A percentile compares a stretch with the other conserved stretches of the same genome.
Conservation (phyloP, 1,140 invertebrate species). For the Homalodisca vitripennis region DNA sequence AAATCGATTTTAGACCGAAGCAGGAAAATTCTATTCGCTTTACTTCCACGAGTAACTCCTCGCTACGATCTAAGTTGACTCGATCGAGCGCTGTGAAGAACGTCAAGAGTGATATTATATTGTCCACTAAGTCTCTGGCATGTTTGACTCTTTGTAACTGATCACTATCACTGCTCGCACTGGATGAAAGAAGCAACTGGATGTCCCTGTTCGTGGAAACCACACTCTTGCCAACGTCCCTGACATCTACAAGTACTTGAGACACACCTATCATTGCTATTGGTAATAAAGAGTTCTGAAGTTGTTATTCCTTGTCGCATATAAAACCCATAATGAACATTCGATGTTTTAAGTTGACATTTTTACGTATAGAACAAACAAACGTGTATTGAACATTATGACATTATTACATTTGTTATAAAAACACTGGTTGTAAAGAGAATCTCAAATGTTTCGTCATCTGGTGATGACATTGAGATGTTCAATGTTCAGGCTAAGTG, state of each 20-base stretch:
- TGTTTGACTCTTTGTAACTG: not conserved
- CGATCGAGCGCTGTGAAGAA: not conserved
- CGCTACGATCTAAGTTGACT: not conserved
- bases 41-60: not conserved
- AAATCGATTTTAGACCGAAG: not conserved
- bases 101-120: not conserved
- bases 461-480: no score
- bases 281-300: not conserved
- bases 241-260: not conserved
- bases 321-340: no score
- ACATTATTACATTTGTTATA: no score
- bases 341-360: no score
- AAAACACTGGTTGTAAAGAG: no score
- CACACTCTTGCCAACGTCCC: constrained; percentile 2
- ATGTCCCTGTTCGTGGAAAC: not conserved
- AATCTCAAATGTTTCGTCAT: no score
- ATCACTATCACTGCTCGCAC: not conserved
- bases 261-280: not conserved
- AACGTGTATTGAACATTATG: no score
- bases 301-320: no score
- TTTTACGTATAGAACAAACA: no score
- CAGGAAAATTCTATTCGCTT: not conserved
- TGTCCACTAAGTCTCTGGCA: not conserved
- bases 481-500: no score
- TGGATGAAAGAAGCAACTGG: not conserved